Percentiles rank a stretch among this genome's conserved stretches.
Conservation (phyloP, 2,888 invertebrate species). For the Orthonychiurus folsomi region DNA sequence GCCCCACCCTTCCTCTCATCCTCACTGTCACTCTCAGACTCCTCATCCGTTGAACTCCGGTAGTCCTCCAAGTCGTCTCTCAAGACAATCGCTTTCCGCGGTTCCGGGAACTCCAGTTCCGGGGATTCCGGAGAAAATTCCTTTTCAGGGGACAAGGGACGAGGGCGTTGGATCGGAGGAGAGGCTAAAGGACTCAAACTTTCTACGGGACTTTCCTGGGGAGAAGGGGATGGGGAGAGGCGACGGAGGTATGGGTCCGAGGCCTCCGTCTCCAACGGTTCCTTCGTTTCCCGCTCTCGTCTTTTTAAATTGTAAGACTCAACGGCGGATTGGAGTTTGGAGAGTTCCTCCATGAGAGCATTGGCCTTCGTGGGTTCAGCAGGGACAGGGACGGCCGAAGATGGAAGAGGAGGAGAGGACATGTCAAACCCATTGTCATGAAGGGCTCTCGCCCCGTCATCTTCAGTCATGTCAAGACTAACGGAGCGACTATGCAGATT, state of each 20-base stretch:
- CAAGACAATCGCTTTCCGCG: constrained; percentile 38
- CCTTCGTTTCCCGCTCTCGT: constrained; percentile 24
- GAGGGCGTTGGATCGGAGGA: constrained; percentile 15
- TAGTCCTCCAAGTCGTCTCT: constrained; percentile 40
- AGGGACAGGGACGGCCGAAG: constrained; percentile 5
- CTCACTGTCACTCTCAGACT: constrained; percentile 38
- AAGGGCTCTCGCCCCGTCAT: constrained; percentile 1
- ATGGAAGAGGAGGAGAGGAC: constrained; percentile 4
- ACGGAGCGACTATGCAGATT: constrained; percentile 34
- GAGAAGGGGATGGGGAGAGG: constrained; percentile 31
- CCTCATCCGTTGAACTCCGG: constrained; percentile 40
- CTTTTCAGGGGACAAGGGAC: neutral
- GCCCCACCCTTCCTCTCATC: constrained; percentile 31
- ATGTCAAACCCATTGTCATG: neutral
- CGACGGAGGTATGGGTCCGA: neutral
- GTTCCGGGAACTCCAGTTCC: constrained; percentile 35
- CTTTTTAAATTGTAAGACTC: constrained; percentile 34
- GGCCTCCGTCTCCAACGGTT: neutral
- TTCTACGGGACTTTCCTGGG: constrained; percentile 26
- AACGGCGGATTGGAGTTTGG: constrained; percentile 38
- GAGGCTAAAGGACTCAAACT: constrained; percentile 32
- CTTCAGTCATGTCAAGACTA: constrained; percentile 30
- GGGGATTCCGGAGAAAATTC: constrained; percentile 26
- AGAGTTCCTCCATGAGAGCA: constrained; percentile 39
- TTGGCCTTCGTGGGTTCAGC: constrained; percentile 32